Evolutionary conservation across 2,113 vertebrate species (phyloP).

Genomic region (Rhynchomys soricoides): DNA sequence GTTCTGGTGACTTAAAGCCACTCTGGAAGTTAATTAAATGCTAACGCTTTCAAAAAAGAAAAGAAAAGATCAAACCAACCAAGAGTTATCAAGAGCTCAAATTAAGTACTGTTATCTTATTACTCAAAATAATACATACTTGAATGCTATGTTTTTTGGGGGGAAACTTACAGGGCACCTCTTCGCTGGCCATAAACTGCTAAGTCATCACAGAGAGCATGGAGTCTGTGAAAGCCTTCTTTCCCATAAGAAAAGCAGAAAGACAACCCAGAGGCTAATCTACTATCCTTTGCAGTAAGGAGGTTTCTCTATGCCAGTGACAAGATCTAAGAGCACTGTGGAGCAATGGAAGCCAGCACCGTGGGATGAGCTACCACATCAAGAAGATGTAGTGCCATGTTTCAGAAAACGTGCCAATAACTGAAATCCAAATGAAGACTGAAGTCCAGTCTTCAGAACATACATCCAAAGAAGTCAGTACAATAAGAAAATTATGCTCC

Average conservation of each 20-base stretch:
- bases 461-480: background rate
- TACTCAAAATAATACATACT: background rate
- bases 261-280: background rate
- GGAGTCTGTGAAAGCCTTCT: accelerated
- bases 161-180: background rate
- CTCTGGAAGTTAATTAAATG: too few species aligned
- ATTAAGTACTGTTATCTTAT: background rate
- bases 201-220: accelerated
- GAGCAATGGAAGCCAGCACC: background rate
- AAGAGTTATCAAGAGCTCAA: background rate
- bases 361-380: background rate
- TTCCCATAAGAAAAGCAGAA: background rate
- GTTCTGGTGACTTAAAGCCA: too few species aligned
- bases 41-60: too few species aligned
- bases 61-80: background rate
- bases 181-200: accelerated
- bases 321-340: background rate
- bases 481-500: background rate
- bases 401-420: background rate
- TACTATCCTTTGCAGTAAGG: background rate
- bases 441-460: conserved; percentile 2
- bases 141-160: background rate
- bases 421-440: background rate
- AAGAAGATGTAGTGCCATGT: background rate
- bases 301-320: background rate